Evolutionary conservation across 2,113 vertebrate genomes (phyloP), one percentile per base, ranked within the genome.

Genomic region (Triplophysa tibetana): DNA sequence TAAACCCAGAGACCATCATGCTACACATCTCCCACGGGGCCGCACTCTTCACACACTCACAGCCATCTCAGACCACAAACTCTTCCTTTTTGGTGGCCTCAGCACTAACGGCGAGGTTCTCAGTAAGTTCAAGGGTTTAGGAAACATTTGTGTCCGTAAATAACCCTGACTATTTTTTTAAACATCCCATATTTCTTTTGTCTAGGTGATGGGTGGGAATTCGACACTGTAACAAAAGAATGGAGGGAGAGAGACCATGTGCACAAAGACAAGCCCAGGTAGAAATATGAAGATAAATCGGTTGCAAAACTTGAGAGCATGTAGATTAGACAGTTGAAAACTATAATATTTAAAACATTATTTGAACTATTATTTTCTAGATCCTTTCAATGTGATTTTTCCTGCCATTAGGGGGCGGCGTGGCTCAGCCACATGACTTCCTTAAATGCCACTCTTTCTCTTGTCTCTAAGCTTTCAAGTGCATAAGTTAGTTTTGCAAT

Each of bases 31-130:
- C 1, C 98, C 98, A 8, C 84, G 86, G 48, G 94, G 96, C 5
- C 95, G 98, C 43, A 96, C 95, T 2, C 95, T 97, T 95, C 96
- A 98, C 91, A 96, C 96, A 0, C 83, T 98, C 87, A 98, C 95
- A 3, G 85, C 96, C 0, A 87, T 92, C n/a, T 93, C 95, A n/a
- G 93, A 96, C 17, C 90, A 93, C 86, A 90, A 88, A 1, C 92
- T 99, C 54, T 96, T 99, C 79, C 84, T 98, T 8, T 98, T 95
- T 83, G 98, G 97, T 52, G 98, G 98, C 2, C 88, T 99, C 67
- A 93, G 95, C 86, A 89, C 87, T 8, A 92, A 95, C 29, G 95
- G 96, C 80, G 90, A 89, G 67, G 96, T 96, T 58, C 86, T 98
- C 64, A 95, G 97, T 99, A 87, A 94, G 97, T 88, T 29, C 48